These are phyloP conservation scores for Mesorhabditis sp. DNA, from an alignment of 2,888 invertebrate species.

Conservation along the genomic window DNA sequence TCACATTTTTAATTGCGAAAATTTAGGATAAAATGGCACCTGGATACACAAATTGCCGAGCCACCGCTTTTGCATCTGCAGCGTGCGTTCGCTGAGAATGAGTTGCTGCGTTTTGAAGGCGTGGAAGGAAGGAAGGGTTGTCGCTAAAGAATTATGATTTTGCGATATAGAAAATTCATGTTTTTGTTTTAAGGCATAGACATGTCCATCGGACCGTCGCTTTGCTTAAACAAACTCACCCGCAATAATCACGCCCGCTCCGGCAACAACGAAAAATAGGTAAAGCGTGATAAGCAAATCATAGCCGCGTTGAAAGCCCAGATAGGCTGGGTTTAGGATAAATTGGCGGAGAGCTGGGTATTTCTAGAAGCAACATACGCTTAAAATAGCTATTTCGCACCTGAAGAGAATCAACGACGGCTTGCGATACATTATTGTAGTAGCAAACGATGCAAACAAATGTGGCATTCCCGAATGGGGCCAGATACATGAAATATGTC, in stretches of 20 bases:
- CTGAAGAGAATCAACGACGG: not conserved
- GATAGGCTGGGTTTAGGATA: not conserved
- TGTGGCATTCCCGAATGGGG: not conserved
- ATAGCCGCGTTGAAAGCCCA: not conserved
- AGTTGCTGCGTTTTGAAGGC: not conserved
- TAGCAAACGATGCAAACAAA: not conserved
- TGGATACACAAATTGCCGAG: not conserved
- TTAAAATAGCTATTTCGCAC: not conserved
- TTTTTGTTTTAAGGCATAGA: no score
- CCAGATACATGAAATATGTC: not conserved
- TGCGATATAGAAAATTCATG: no score
- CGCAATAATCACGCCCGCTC: not conserved
- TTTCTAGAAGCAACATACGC: slow-evolving; percentile 3
- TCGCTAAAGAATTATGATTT: not conserved
- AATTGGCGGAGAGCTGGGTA: not conserved
- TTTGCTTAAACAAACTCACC: not conserved
- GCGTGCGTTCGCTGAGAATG: not conserved
- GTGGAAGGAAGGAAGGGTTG: slow-evolving; percentile 2
- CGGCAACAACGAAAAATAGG: not conserved
- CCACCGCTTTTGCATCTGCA: slow-evolving; percentile 1
- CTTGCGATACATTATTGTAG: not conserved
- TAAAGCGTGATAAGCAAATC: not conserved
- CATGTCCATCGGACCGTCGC: no score
- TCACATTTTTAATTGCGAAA: not conserved
- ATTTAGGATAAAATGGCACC: not conserved